A percentile compares a stretch with the other conserved stretches of the same genome.
Evolutionary conservation across 2,797 vertebrate genomes (phyloP).

Genomic region (Spinus pinus): DNA sequence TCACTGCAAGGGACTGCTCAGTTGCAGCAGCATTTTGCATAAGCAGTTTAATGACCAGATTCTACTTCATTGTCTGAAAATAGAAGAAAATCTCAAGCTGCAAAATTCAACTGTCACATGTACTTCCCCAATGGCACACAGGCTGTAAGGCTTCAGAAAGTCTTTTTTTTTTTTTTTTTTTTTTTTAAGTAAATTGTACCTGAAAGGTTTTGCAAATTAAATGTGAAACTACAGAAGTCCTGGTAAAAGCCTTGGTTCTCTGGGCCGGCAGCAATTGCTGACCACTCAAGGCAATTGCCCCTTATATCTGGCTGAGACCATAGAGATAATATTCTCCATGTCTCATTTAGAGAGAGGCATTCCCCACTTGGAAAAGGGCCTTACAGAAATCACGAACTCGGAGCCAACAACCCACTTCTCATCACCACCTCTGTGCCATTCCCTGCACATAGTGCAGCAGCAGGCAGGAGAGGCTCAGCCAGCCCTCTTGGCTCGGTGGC

Average conservation of each 20-base stretch:
- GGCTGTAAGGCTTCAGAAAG: not conserved
- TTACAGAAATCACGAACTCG: not conserved
- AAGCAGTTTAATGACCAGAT: not conserved
- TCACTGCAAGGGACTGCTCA: not conserved
- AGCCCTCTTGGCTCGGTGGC: not conserved
- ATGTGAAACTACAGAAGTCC: not conserved
- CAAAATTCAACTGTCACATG: not conserved
- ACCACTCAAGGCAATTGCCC: not conserved
- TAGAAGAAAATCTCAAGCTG: not conserved
- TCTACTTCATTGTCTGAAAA: not conserved
- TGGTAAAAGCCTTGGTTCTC: not conserved
- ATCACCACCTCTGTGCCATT: accelerated
- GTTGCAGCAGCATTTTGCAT: not conserved
- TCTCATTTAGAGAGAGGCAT: not conserved
- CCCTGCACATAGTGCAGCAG: not conserved
- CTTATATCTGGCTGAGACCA: not conserved
- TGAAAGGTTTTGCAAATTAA: not conserved
- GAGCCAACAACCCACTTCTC: not conserved
- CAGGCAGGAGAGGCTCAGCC: not conserved
- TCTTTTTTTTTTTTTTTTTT: not conserved
- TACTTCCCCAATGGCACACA: not conserved
- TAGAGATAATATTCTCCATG: not conserved
- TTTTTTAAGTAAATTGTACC: not conserved
- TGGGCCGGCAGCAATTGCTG: not conserved
- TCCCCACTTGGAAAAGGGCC: not conserved